Base-by-base conservation (phyloP, 2,888 invertebrate species). In the Omphaloscelis lunosa region DNA sequence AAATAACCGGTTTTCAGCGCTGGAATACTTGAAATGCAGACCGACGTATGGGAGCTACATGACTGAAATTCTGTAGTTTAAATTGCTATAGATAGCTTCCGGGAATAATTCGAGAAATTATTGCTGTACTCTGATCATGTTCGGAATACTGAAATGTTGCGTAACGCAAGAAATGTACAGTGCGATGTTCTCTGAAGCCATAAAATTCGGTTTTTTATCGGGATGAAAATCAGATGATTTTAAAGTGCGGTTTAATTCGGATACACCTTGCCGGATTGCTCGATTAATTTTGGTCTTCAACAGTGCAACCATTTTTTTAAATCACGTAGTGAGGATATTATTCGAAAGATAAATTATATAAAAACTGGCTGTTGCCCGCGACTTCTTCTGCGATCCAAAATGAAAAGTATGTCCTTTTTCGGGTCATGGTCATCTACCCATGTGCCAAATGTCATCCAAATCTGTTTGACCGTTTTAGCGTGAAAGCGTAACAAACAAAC, bases 21-120 rank as follows among this genome's bases (percentile, higher is more conserved):
- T 61, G 39, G 17, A 58, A 59, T 56, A 51, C 77, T 86, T 77
- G 61, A 63, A 39, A 77, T 82, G 62, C 72, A 73, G 63, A 62
- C 66, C 66, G 15, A 58, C 39, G 45, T 34, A 39, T 67, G 34
- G 0, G n/a, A 56, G n/a, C 53, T 71, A 73, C 72, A 73, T 67
- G 69, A 62, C 66, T 67, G 66, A 82, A 77, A 73, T 75, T 53
- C 29, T 39, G 29, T 27, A 68, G 34, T 56, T 61, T 17, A 82
- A 72, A 82, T 69, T 63, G 39, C 76, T 70, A 59, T 29, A 27
- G 39, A 72, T 80, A 68, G 34, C 53, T 59, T 68, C 48, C 63
- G 39, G 51, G 34, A 51, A 70, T 62, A n/a, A 77, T 61, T 61
- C n/a, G 20, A 53, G 27, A 53, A 63, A 76, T 63, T 12, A 78